A percentile compares a stretch with the other conserved stretches of the same genome.
Conservation (phyloP, 1,140 invertebrate species). For the Tetragnatha versicolor region DNA sequence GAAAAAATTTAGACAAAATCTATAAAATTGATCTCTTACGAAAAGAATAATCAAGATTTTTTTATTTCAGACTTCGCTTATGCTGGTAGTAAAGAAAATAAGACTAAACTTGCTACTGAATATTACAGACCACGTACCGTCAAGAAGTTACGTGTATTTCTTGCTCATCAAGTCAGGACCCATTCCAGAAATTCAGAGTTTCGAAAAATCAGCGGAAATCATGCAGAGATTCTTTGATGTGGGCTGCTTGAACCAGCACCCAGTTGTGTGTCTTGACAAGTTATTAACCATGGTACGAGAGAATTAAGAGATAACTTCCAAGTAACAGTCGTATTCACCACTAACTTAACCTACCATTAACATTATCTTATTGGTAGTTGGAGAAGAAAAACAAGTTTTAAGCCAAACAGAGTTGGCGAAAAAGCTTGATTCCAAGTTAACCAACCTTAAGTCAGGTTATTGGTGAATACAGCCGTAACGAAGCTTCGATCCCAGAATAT, state of each 20-base stretch:
- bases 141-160: conserved; percentile 17
- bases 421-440: no score
- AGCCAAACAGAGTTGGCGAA: no score
- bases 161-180: neutral
- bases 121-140: neutral
- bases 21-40: no score
- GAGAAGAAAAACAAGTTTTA: no score
- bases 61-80: conserved; percentile 10
- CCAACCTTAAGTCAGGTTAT: no score
- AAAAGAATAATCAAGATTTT: neutral
- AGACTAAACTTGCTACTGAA: neutral
- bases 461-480: no score
- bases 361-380: no score
- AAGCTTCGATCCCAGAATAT: no score
- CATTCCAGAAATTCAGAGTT: neutral
- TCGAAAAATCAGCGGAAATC: neutral
- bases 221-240: conserved; percentile 20
- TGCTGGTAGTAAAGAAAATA: conserved; percentile 23
- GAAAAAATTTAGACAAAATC: no score
- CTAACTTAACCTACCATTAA: no score
- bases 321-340: no score
- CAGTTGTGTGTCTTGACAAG: conserved; percentile 9
- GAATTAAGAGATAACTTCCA: no score
- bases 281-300: neutral
- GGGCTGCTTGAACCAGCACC: conserved; percentile 17